A percentile compares a stretch with the other conserved stretches of the same genome.
Conservation (phyloP, 2,113 vertebrate genomes). For the Microtus oregoni region DNA sequence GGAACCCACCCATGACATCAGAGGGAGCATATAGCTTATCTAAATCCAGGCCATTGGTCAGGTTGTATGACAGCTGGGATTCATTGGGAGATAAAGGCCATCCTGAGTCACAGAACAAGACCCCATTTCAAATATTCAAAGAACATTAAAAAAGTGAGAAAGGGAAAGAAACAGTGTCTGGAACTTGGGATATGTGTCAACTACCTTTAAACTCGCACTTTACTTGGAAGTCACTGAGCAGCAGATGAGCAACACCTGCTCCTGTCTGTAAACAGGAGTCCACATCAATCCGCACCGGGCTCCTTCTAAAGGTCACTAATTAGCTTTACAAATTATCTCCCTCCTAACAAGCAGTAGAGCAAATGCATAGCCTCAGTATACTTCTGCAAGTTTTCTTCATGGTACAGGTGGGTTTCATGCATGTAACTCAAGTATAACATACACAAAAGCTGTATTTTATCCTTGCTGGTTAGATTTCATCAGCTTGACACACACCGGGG, state of each 20-base stretch:
- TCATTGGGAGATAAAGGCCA: not conserved
- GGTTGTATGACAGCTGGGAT: not conserved
- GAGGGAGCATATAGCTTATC: not conserved
- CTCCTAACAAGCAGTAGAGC: not conserved
- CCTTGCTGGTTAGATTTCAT: not conserved
- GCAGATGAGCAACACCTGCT: not conserved
- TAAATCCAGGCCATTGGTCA: not conserved
- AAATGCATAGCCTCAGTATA: not conserved
- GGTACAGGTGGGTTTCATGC: not conserved
- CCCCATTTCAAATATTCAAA: not conserved
- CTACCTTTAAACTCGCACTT: not conserved
- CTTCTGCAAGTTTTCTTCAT: not conserved
- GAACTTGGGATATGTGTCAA: not conserved
- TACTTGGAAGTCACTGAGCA: not conserved
- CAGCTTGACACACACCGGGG: not conserved
- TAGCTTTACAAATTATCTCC: not conserved
- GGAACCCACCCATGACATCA: not conserved
- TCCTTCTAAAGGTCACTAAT: not conserved
- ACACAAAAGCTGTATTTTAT: not conserved
- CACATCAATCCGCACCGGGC: not conserved
- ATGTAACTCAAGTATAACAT: not conserved
- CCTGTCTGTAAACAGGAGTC: not conserved
- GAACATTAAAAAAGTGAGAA: not conserved
- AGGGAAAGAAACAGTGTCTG: not conserved
- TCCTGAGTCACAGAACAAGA: not conserved